Percentiles rank a stretch among this genome's conserved stretches.
phyloP scores from a whole-genome alignment of 2,888 invertebrate species.

The Erannis defoliaria region DNA sequence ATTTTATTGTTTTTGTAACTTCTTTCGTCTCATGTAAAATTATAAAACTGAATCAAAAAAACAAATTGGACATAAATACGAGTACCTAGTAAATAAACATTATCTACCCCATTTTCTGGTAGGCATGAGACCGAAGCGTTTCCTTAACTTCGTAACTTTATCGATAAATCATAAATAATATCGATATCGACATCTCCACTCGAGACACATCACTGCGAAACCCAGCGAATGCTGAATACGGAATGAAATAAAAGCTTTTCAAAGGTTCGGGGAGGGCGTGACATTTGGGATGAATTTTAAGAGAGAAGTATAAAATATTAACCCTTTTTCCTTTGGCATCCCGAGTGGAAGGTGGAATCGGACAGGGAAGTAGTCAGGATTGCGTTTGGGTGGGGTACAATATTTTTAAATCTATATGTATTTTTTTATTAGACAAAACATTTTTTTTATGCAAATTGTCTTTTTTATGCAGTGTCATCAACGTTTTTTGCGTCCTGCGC shows the following conservation, averaged over 20 bases:
- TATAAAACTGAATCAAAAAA: background rate
- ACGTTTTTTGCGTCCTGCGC: too few species aligned
- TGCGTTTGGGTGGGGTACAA: background rate
- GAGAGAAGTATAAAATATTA: constrained; percentile 48
- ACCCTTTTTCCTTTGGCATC: constrained; percentile 42
- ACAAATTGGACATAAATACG: too few species aligned
- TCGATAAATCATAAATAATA: constrained; percentile 21
- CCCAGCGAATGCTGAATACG: constrained; percentile 18
- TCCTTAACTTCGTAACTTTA: constrained; percentile 7
- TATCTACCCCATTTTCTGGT: background rate
- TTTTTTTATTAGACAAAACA: too few species aligned
- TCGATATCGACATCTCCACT: constrained; percentile 12
- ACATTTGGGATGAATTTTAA: constrained; percentile 49
- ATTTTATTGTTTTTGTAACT: too few species aligned
- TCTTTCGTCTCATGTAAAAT: too few species aligned
- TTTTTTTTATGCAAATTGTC: too few species aligned
- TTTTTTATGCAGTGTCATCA: too few species aligned
- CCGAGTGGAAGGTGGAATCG: constrained; percentile 22
- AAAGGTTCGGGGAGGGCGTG: constrained; percentile 32
- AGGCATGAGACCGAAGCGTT: background rate
- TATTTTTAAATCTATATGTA: background rate
- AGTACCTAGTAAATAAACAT: background rate
- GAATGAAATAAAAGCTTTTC: constrained; percentile 37
- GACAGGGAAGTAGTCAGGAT: constrained; percentile 10
- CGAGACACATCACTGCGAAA: constrained; percentile 11